Conservation (phyloP, 1,140 invertebrate genomes). For the Pentalonia nigronervosa region DNA sequence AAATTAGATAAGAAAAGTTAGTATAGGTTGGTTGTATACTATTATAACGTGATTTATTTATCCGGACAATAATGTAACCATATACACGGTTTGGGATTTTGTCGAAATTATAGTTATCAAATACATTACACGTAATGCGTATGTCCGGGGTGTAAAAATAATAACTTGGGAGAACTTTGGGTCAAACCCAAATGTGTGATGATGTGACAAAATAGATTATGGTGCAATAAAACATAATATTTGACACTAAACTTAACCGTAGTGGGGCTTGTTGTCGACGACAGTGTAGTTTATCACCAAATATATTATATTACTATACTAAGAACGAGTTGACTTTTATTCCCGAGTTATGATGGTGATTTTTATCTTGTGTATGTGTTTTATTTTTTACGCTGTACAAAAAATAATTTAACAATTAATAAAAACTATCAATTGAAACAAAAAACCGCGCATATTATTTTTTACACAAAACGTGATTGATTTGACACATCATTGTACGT, state of each 20-base stretch:
- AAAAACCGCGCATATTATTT: neutral
- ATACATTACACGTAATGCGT: neutral
- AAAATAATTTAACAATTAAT: constrained; percentile 15
- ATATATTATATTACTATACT: neutral
- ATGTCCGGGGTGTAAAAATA: neutral
- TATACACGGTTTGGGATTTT: neutral
- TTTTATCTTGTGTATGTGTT: neutral
- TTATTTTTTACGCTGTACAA: neutral
- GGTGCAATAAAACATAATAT: constrained; percentile 2
- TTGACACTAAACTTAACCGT: constrained; percentile 10
- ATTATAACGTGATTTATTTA: neutral
- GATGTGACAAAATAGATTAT: constrained; percentile 18
- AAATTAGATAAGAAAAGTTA: neutral
- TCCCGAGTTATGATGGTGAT: neutral
- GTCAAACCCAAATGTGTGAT: neutral
- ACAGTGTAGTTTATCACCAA: neutral
- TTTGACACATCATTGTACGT: neutral
- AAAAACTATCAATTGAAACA: neutral
- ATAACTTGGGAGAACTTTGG: neutral
- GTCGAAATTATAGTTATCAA: constrained; percentile 16
- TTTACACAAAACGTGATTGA: neutral
- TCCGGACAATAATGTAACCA: neutral
- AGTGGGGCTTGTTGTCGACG: neutral
- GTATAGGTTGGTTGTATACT: too few relatives aligned
- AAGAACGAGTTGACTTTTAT: neutral